Evolutionary conservation across 2,888 invertebrate genomes (phyloP).

Genomic region (Erebia aethiops): DNA sequence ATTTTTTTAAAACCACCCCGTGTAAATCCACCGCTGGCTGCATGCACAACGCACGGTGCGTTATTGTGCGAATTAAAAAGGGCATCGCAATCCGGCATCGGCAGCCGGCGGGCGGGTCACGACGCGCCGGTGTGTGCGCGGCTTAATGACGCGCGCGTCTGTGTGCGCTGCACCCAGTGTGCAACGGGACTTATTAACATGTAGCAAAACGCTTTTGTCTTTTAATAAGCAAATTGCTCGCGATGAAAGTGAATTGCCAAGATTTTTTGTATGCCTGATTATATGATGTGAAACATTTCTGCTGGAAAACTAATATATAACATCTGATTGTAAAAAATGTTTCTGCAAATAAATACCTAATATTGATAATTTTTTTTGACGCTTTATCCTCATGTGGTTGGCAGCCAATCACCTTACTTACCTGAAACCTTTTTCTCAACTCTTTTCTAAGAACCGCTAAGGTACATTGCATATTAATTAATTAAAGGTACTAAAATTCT

Average conservation of each 20-base stretch:
- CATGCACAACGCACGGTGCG: conserved; percentile 53
- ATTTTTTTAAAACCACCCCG: conserved; percentile 35
- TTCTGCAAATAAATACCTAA: no score
- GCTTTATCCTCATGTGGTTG: no score
- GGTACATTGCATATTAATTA: no score
- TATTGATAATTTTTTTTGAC: no score
- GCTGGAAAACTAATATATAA: no score
- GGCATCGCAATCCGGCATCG: conserved; percentile 57
- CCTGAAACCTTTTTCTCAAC: no score
- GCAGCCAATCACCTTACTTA: no score
- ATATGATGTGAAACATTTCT: no score
- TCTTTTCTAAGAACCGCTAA: no score
- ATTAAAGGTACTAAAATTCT: no score
- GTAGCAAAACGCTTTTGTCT: conserved; percentile 32
- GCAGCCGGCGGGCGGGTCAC: conserved; percentile 59
- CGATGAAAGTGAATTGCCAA: conserved; percentile 16
- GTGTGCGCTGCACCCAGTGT: conserved; percentile 4
- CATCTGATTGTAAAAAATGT: no score
- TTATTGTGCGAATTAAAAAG: conserved; percentile 71
- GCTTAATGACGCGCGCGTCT: conserved; percentile 43
- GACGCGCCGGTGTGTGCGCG: conserved; percentile 49
- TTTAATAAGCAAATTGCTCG: conserved; percentile 36
- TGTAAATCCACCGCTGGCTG: conserved; percentile 36
- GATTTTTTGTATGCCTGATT: no score
- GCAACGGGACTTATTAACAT: conserved; percentile 37